Base-by-base conservation (phyloP, 2,797 vertebrate genomes). In the Oophaga sylvatica region DNA sequence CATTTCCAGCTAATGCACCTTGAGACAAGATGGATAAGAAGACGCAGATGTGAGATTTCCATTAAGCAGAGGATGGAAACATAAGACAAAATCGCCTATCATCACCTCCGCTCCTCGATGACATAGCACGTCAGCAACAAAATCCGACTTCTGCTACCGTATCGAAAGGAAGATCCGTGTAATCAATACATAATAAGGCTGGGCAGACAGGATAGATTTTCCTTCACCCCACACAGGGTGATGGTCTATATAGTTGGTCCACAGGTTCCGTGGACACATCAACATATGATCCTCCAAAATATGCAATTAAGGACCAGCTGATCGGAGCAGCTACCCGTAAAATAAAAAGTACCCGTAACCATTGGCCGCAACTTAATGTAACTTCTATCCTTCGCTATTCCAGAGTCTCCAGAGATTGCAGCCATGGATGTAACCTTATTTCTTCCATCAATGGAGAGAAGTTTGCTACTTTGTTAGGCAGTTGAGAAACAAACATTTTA, bases 151-250 rank as follows among this genome's bases (percentile, higher is more conserved):
- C 31, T 89, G 87, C 0, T 0, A 90, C 87, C 87, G 81, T 89
- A 90, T 89, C 20, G 1, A 62, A 22, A 59, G 83, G 80, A 90
- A 62, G 11, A 86, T 85, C 29, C 53, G 87, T 0, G 8, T 88
- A 92, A 93, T 90, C 60, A 88, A 90, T 90, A 90, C 83, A 89
- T 90, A 90, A 90, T 89, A 90, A 86, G 89, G 77, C 87, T 87
- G 86, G 82, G 79, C 90, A 84, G 29, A 83, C 86, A 79, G 89
- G 90, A 91, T 78, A 83, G 19, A 90, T 83, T 77, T 85, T n/a
- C 75, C 48, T 16, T 22, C 57, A 12, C 19, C 71, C 41, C 9
- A 75, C 26, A 76, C 45, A 53, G 10, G 45, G 35, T 11, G 19
- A 48, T 13, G 2, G 35, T 73, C 31, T 35, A 29, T 31, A 68